These are phyloP conservation scores for Chloropsis cyanopogon DNA, from an alignment of 2,113 vertebrate species.

Conservation along the genomic window DNA sequence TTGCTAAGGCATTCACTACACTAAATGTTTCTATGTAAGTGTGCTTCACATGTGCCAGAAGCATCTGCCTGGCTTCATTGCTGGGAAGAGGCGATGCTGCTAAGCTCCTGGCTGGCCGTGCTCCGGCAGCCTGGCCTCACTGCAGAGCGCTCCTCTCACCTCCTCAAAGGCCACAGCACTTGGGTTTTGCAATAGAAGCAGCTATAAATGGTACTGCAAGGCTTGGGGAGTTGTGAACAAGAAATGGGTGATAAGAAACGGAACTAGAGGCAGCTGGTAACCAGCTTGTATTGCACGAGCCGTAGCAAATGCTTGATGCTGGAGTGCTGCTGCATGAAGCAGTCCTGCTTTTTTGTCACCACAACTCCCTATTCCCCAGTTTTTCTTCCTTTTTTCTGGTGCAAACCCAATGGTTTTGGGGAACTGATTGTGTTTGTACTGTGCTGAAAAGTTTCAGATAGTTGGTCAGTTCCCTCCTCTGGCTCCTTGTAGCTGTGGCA, in stretches of 20 bases:
- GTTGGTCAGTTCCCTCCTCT: not conserved
- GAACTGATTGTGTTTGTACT: not conserved
- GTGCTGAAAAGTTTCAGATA: not conserved
- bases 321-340: not conserved
- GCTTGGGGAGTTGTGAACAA: not conserved
- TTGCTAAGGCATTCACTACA: not conserved
- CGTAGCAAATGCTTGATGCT: not conserved
- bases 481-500: not conserved
- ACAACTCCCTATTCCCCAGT: not conserved
- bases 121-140: accelerated
- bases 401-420: not conserved
- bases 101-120: not conserved
- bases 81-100: not conserved
- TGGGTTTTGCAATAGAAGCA: not conserved
- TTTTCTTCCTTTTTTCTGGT: not conserved
- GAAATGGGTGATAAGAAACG: not conserved
- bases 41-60: not conserved
- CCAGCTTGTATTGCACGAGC: not conserved
- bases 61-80: not conserved
- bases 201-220: not conserved
- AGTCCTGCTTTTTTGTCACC: not conserved
- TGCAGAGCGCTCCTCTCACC: accelerated
- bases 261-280: not conserved
- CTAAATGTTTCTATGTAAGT: not conserved
- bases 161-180: accelerated